Evolutionary conservation across 2,888 invertebrate species (phyloP), one percentile per base, ranked within the genome.

Genomic region (Xestoiulus laeticollis): DNA sequence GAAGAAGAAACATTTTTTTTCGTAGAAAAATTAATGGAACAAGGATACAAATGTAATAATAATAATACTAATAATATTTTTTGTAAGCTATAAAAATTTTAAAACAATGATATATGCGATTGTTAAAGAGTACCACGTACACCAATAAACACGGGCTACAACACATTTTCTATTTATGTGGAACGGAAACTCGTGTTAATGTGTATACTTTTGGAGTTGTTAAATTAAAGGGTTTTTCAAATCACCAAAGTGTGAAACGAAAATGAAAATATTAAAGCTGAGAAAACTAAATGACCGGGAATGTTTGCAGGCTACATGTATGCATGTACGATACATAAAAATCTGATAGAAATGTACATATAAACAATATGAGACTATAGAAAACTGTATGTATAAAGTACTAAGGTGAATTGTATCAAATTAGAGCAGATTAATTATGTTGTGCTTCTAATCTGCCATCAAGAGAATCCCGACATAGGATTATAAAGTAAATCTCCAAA

Each of bases 1-100:
- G 22, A 68, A 78, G 78, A 30, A 78, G 78, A 78, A 78, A 78
- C 30, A 78, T 78, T 78, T 30, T 78, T 78, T 59, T 3, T 12
- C 78, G 30, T 78, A 30, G 2, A 26, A 30, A 38, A 38, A 8
- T 68, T 68, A 30, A 0, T 78, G 30, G 78, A 78, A 78, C 78
- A 78, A 78, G 78, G 78, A 16, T 78, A 78, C 30, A 78, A 78
- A 78, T 78, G 78, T 26, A 32, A 32, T 78, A 78, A 68, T 68
- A 38, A 38, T 38, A 38, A 38, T 38, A 38, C 2, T 6, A 38
- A 38, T 68, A 68, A 22, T 48, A n/a, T n/a, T n/a, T n/a, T 68
- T 68, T 68, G 26, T 22, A 26, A 26, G 68, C 68, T 68, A 68
- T 68, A 78, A 78, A 78, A 30, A 14, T 30, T 2, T 30, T 32